phyloP scores from a whole-genome alignment of 35 echinoderm and acorn worm genomes.

The Acanthaster planci region DNA sequence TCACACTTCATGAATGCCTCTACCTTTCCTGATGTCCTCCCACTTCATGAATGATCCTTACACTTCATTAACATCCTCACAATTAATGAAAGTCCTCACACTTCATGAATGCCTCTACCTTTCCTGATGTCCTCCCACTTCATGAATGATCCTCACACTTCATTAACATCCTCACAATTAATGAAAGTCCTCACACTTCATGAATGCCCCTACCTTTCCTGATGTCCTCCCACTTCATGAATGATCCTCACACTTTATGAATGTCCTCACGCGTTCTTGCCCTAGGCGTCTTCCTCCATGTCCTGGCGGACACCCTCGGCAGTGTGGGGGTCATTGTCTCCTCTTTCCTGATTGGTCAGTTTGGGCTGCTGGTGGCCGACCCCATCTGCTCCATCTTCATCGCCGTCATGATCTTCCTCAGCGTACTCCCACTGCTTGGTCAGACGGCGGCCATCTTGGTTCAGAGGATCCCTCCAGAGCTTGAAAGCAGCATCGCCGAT shows the following conservation, averaged over 20 bases:
- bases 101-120: too few relatives aligned
- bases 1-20: too few relatives aligned
- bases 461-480: constrained; percentile 80
- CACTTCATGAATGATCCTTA: too few relatives aligned
- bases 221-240: background rate
- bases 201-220: background rate
- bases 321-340: constrained; percentile 97
- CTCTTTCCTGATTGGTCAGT: constrained; percentile 87
- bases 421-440: constrained; percentile 78
- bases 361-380: constrained; percentile 94
- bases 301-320: constrained; percentile 95
- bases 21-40: too few relatives aligned
- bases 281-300: constrained; percentile 90
- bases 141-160: background rate
- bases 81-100: too few relatives aligned
- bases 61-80: too few relatives aligned
- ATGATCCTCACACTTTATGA: too few relatives aligned
- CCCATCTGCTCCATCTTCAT: constrained; percentile 96
- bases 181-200: background rate
- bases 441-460: constrained; percentile 90
- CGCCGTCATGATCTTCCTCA: constrained; percentile 89
- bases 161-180: background rate
- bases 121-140: too few relatives aligned
- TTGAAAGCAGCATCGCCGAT: constrained; percentile 74
- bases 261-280: background rate